Evolutionary conservation across 2,113 vertebrate genomes (phyloP).

Genomic region (Nannobrachium achirus): DNA sequence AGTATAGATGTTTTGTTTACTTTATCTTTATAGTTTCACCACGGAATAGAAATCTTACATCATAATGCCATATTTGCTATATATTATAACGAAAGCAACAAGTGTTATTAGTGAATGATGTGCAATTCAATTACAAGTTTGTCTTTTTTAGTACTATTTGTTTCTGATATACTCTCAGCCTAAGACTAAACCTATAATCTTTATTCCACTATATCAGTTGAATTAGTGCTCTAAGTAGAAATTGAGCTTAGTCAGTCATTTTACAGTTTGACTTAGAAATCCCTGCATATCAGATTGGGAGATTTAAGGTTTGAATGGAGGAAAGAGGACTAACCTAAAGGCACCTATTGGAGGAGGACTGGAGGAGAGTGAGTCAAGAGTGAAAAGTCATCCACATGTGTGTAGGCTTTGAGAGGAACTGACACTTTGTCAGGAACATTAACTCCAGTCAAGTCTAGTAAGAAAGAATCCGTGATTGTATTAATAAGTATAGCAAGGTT

Average conservation of each 20-base stretch:
- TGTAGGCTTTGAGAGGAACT: background rate
- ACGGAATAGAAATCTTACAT: no score
- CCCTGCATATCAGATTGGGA: conserved; percentile 58
- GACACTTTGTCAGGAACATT: no score
- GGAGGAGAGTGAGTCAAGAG: conserved; percentile 5
- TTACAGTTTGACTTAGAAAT: conserved; percentile 62
- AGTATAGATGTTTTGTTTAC: no score
- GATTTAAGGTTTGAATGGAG: conserved; percentile 38
- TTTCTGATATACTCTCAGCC: conserved; percentile 51
- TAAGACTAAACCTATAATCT: conserved; percentile 59
- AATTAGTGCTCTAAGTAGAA: conserved; percentile 54
- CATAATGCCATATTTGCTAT: no score
- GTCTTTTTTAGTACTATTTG: background rate
- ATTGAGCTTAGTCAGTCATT: conserved; percentile 56
- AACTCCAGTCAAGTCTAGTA: background rate
- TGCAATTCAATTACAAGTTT: background rate
- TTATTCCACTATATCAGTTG: conserved; percentile 50
- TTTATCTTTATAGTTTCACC: no score
- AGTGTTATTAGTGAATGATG: background rate
- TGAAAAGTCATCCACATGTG: conserved; percentile 6
- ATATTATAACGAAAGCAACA: no score
- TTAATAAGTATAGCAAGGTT: no score
- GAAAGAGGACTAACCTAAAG: conserved; percentile 29
- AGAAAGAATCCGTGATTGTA: no score
- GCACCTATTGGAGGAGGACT: conserved; percentile 22